phyloP scores from a whole-genome alignment of 2,888 invertebrate species.

The Rotaria sp. region DNA sequence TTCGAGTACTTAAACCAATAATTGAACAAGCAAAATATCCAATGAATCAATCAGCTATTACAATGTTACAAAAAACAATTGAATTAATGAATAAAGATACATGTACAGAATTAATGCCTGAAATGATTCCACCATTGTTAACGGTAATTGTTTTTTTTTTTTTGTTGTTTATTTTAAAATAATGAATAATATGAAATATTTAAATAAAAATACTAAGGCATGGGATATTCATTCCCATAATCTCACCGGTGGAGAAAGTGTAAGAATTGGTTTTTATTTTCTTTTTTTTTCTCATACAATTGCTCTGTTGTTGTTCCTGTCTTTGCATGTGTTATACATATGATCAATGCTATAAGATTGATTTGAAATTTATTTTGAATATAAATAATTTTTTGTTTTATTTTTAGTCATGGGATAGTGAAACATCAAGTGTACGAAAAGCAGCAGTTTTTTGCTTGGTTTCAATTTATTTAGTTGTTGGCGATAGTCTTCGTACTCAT shows the following conservation, averaged over 20 bases:
- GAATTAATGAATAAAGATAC: constrained; percentile 38
- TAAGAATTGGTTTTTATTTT: constrained; percentile 17
- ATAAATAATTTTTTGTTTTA: background rate
- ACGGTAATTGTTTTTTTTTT: background rate
- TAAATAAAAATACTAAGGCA: background rate
- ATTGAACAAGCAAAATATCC: constrained; percentile 77
- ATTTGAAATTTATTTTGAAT: background rate
- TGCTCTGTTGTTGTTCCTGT: background rate
- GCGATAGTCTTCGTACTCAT: constrained; percentile 60
- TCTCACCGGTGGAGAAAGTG: background rate
- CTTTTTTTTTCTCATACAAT: constrained; percentile 36
- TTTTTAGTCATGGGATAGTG: constrained; percentile 40
- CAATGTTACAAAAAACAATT: constrained; percentile 63
- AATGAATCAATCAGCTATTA: constrained; percentile 80
- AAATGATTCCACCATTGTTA: constrained; percentile 32
- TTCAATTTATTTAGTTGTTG: constrained; percentile 77
- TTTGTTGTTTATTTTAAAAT: background rate
- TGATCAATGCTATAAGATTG: background rate
- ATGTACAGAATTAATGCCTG: constrained; percentile 32
- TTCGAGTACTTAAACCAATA: constrained; percentile 71
- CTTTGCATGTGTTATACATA: background rate
- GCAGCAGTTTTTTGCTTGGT: constrained; percentile 96
- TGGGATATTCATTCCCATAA: constrained; percentile 21
- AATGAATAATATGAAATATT: background rate
- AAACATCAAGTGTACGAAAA: constrained; percentile 79